phyloP scores from a whole-genome alignment of 1,140 invertebrate genomes.

The Anoplophora glabripennis region DNA sequence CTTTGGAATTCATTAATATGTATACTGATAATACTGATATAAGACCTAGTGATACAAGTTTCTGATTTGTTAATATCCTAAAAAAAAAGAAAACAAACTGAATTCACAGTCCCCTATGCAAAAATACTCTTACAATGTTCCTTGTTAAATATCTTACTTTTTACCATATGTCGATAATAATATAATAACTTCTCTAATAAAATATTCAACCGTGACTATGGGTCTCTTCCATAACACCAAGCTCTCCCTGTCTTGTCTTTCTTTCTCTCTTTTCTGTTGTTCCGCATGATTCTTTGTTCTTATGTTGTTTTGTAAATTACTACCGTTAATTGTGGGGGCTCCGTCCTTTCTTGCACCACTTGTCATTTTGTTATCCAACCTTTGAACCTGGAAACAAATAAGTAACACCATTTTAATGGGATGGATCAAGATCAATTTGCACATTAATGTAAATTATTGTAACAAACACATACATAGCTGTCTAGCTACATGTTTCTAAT shows the following conservation, averaged over 20 bases:
- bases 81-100: constrained; percentile 42
- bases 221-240: constrained; percentile 87
- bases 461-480: no score
- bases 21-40: constrained; percentile 50
- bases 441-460: no score
- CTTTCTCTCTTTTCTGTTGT: constrained; percentile 45
- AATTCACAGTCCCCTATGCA: background rate
- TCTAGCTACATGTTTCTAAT: no score
- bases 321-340: constrained; percentile 23
- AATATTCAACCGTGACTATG: constrained; percentile 79
- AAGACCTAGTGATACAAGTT: constrained; percentile 44
- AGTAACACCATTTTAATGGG: background rate
- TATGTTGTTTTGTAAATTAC: constrained; percentile 23
- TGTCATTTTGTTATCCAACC: constrained; percentile 48
- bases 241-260: constrained; percentile 56
- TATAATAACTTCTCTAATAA: constrained; percentile 69
- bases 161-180: constrained; percentile 58
- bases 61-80: constrained; percentile 56
- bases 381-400: constrained; percentile 44
- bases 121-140: background rate
- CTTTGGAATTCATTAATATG: constrained; percentile 49
- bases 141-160: constrained; percentile 46
- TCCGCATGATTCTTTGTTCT: constrained; percentile 17
- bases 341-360: constrained; percentile 38
- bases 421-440: no score